These are phyloP conservation scores for Poeciliopsis infans DNA, from an alignment of 2,797 vertebrate species.

Conservation along the genomic window DNA sequence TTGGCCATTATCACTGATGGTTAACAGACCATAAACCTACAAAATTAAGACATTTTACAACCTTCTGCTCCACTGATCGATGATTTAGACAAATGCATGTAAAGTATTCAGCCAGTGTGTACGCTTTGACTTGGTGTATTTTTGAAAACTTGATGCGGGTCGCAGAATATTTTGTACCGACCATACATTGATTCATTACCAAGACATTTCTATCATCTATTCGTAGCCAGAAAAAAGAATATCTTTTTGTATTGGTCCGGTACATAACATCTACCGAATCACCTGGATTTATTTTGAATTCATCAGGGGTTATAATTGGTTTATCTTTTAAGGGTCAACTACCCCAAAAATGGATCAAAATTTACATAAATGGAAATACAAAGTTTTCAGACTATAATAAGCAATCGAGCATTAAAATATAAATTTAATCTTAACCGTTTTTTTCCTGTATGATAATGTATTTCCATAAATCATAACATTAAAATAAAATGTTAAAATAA, in stretches of 20 bases:
- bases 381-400: background rate
- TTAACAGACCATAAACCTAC: background rate
- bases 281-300: no score
- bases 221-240: background rate
- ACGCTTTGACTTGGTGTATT: background rate
- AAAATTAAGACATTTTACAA: background rate
- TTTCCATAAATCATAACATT: background rate
- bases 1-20: background rate
- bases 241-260: background rate
- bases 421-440: background rate
- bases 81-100: background rate
- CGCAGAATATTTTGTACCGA: background rate
- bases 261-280: background rate
- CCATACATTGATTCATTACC: background rate
- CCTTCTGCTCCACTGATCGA: background rate
- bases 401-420: background rate
- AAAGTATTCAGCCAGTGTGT: background rate
- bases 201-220: background rate
- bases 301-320: no score
- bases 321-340: background rate
- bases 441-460: background rate
- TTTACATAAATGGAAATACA: background rate
- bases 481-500: background rate
- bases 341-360: background rate
- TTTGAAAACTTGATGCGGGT: background rate